Evolutionary conservation across 2,797 vertebrate species (phyloP).

Genomic region (Luscinia luscinia): DNA sequence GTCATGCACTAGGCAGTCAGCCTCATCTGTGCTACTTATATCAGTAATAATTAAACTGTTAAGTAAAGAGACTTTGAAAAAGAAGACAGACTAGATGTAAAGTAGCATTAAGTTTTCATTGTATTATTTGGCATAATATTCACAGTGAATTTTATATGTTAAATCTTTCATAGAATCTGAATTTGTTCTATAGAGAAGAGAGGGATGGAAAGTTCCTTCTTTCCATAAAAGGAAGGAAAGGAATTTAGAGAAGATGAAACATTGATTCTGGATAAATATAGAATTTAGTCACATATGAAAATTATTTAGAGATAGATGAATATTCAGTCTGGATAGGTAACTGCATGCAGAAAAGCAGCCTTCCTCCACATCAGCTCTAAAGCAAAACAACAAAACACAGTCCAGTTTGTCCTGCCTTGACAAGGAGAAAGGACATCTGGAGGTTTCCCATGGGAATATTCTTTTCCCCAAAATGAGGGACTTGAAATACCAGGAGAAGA

Average conservation of each 20-base stretch:
- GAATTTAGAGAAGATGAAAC: slow-evolving; percentile 24
- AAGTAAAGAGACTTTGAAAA: slow-evolving; percentile 9
- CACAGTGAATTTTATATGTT: background rate
- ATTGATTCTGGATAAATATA: slow-evolving; percentile 16
- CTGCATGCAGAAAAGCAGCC: background rate
- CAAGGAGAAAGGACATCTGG: background rate
- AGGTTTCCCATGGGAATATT: background rate
- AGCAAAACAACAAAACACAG: background rate
- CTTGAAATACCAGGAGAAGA: background rate
- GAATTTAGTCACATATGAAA: slow-evolving; percentile 22
- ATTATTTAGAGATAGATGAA: slow-evolving; percentile 12
- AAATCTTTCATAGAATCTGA: background rate
- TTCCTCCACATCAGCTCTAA: slow-evolving; percentile 3
- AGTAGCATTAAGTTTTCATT: slow-evolving; percentile 25
- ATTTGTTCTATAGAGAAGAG: background rate
- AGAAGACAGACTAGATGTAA: slow-evolving; percentile 22
- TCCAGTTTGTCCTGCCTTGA: background rate
- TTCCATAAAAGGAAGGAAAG: slow-evolving; percentile 32
- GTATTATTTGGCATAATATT: slow-evolving; percentile 9
- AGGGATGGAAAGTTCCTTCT: background rate
- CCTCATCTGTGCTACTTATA: background rate
- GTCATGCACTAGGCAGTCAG: slow-evolving; percentile 1
- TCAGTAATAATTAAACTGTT: slow-evolving; percentile 32
- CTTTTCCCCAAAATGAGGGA: background rate
- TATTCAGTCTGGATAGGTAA: slow-evolving; percentile 29